These are phyloP conservation scores for Abrostola triplasia DNA, from an alignment of 2,888 invertebrate species.

Conservation along the genomic window DNA sequence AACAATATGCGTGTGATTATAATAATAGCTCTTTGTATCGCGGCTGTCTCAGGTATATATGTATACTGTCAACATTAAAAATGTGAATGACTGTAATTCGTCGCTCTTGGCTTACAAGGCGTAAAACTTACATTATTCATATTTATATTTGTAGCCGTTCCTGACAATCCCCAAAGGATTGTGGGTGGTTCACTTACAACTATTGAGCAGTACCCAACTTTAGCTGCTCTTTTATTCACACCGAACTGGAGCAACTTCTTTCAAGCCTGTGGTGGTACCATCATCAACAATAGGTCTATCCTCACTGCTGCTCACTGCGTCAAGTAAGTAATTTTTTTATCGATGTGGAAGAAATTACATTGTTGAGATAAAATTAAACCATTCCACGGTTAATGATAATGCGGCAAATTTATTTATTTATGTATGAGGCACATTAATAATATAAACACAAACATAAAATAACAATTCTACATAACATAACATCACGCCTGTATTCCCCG, in stretches of 20 bases:
- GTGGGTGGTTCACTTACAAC: slow-evolving; percentile 62
- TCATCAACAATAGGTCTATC: slow-evolving; percentile 63
- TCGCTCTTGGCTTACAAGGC: too few relatives aligned
- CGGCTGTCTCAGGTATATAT: slow-evolving; percentile 41
- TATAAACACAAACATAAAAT: too few relatives aligned
- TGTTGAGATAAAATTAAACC: too few relatives aligned
- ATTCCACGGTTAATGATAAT: too few relatives aligned
- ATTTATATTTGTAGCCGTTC: slow-evolving; percentile 45
- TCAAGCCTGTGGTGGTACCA: slow-evolving; percentile 59
- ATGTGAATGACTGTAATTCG: too few relatives aligned
- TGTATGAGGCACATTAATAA: too few relatives aligned
- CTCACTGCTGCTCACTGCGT: slow-evolving; percentile 68
- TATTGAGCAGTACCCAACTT: slow-evolving; percentile 57
- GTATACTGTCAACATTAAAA: too few relatives aligned
- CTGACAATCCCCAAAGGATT: slow-evolving; percentile 55
- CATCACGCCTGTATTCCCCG: too few relatives aligned
- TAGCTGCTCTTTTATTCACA: slow-evolving; percentile 49
- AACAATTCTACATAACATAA: too few relatives aligned
- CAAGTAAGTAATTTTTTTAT: slow-evolving; percentile 49
- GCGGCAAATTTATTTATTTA: too few relatives aligned
- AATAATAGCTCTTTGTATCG: slow-evolving; percentile 26
- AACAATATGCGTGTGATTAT: slow-evolving; percentile 29
- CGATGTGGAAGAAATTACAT: too few relatives aligned
- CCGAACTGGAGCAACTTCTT: slow-evolving; percentile 25
- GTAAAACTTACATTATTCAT: background rate